Evolutionary conservation across 2,888 invertebrate species (phyloP).

Genomic region (Andrena bicolor): DNA sequence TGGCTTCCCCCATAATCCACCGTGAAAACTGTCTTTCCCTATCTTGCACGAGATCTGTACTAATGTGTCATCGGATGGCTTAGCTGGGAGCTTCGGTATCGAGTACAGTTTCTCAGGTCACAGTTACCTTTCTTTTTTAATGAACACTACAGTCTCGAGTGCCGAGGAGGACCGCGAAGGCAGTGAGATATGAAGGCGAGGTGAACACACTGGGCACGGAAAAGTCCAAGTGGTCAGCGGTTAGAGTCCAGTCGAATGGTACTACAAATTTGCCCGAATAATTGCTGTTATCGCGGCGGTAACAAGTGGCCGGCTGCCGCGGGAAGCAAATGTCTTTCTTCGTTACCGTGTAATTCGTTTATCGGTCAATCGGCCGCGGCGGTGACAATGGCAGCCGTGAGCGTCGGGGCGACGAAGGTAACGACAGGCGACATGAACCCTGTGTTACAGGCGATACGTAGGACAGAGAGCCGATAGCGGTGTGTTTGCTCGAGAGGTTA

Average conservation of each 20-base stretch:
- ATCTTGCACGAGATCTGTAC: too few species aligned
- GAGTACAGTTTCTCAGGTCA: background rate
- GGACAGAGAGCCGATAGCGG: constrained; percentile 48
- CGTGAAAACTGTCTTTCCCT: too few species aligned
- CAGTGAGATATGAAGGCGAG: background rate
- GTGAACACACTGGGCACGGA: background rate
- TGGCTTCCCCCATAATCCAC: too few species aligned
- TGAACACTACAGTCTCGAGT: background rate
- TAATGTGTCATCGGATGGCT: too few species aligned
- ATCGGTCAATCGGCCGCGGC: constrained; percentile 39
- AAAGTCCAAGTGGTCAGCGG: background rate
- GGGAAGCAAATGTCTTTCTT: constrained; percentile 43
- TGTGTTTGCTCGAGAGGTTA: constrained; percentile 72
- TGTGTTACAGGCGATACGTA: constrained; percentile 34
- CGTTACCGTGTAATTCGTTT: constrained; percentile 55
- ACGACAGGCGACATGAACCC: constrained; percentile 45
- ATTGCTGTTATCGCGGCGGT: constrained; percentile 43
- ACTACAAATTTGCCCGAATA: constrained; percentile 16
- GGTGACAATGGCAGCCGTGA: constrained; percentile 16
- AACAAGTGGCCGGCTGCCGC: constrained; percentile 40
- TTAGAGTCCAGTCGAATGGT: background rate
- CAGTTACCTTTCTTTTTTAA: background rate
- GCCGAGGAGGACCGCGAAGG: background rate
- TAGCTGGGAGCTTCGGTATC: too few species aligned
- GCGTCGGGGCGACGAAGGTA: constrained; percentile 40